phyloP scores from a whole-genome alignment of 2,797 vertebrate species.

The Parauchenoglanis ngamensis region DNA sequence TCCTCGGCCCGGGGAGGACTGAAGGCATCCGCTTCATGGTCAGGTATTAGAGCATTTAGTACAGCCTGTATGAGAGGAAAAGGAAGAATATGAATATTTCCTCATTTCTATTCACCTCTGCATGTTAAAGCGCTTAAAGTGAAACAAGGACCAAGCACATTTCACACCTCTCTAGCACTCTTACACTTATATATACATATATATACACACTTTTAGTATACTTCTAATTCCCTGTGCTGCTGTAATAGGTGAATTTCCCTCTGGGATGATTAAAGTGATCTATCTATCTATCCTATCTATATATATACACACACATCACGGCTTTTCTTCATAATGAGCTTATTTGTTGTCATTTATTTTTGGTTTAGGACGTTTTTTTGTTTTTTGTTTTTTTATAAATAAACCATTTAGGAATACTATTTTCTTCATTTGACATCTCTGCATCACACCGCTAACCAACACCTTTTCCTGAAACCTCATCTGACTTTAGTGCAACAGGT shows the following conservation, averaged over 20 bases:
- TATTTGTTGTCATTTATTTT: neutral
- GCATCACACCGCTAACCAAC: neutral
- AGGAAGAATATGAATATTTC: slow-evolving; percentile 5
- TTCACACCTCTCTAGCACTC: too few relatives aligned
- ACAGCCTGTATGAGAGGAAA: slow-evolving; percentile 73
- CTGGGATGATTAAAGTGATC: too few relatives aligned
- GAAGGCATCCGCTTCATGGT: slow-evolving; percentile 92
- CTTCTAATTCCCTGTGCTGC: too few relatives aligned
- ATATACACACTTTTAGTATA: too few relatives aligned
- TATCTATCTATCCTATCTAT: too few relatives aligned
- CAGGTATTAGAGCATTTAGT: slow-evolving; percentile 88
- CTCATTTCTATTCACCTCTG: neutral
- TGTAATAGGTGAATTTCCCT: too few relatives aligned
- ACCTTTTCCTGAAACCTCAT: neutral
- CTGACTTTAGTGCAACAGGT: neutral
- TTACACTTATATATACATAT: too few relatives aligned
- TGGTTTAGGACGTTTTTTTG: neutral
- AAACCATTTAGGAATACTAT: neutral
- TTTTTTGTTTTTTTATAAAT: too few relatives aligned
- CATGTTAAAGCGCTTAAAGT: neutral
- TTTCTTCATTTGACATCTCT: neutral
- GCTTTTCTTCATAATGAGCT: neutral
- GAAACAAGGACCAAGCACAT: neutral
- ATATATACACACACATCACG: too few relatives aligned
- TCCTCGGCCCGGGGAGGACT: slow-evolving; percentile 79